phyloP scores from a whole-genome alignment of 2,113 vertebrate genomes.

The Canis aureus region DNA sequence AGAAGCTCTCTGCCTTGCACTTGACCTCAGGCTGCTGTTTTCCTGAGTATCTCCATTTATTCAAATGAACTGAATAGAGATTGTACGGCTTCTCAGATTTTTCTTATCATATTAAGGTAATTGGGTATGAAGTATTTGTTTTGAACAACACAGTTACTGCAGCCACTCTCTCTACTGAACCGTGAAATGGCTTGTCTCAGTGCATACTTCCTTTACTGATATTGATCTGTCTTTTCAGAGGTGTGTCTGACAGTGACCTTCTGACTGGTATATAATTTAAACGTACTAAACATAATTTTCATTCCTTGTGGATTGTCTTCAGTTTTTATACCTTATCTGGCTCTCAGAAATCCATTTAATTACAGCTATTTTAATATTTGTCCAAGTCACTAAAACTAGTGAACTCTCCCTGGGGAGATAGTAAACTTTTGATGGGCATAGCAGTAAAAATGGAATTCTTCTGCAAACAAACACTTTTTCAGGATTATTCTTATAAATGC shows the following conservation, averaged over 20 bases:
- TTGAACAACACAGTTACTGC: neutral
- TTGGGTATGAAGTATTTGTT: neutral
- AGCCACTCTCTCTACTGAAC: neutral
- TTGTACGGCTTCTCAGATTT: neutral
- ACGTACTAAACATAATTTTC: conserved; percentile 77
- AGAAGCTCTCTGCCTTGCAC: neutral
- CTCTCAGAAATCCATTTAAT: conserved; percentile 84
- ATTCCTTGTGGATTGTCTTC: conserved; percentile 78
- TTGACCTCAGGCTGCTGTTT: neutral
- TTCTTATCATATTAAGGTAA: neutral
- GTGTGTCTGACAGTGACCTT: conserved; percentile 57
- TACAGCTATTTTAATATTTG: conserved; percentile 82
- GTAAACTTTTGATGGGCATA: conserved; percentile 84
- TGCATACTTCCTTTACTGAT: neutral
- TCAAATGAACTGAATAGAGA: neutral
- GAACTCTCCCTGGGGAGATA: conserved; percentile 81
- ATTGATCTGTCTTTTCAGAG: conserved; percentile 46
- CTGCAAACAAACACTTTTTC: conserved; percentile 82
- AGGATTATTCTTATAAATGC: conserved; percentile 81
- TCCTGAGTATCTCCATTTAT: neutral
- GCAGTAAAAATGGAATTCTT: conserved; percentile 82
- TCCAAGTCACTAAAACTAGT: conserved; percentile 84
- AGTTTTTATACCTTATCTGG: conserved; percentile 84
- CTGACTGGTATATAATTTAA: conserved; percentile 72
- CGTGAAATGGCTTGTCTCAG: neutral